Base-by-base conservation (phyloP, 2,888 invertebrate genomes). In the Metacarcinus magister region DNA sequence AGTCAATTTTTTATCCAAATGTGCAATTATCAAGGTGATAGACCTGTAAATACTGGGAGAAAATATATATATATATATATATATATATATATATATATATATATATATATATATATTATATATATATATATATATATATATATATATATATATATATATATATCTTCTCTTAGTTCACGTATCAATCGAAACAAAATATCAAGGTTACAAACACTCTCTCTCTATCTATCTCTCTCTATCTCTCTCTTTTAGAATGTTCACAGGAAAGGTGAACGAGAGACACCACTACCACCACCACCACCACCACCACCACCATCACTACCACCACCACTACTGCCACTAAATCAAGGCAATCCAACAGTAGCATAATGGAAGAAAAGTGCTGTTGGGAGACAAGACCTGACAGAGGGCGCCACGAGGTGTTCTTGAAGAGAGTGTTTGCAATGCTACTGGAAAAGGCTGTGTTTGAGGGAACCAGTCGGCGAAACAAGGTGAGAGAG, bases 301-400 rank as follows among this genome's bases (percentile, higher is more conserved):
- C 67, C 67, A 2, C 67, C 67, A 67, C 67, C 23, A 75, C 75
- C 28, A 75, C 75, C 23, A n/a, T 28, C 75, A n/a, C 19, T 54
- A 13, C 39, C 23, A 39, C 39, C 39, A 39, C 39, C 39, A 39
- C 39, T 39, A 39, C 39, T 16, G 54, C 16, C 54, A 19, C 46
- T 43, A 16, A 2, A 8, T 16, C 16, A 32, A 87, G 39, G 2
- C 39, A 10, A 32, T 10, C 32, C 13, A 87, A 5, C 87, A 2
- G 32, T 16, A 32, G 2, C 87, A 87, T 0, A 32, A 39, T 87
- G 87, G 87, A 87, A 16, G 87, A 87, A 32, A 87, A 82, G 54
- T 96, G 96, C 44, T n/a, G 67, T 3, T 96, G 96, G 96, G 28
- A 60, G 94, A 95, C 95, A 39, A 92, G 93, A 39, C 96, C 96